Percentiles rank a stretch among this genome's conserved stretches.
These are phyloP conservation scores for Agrochola macilenta DNA, from an alignment of 2,888 invertebrate genomes.

Conservation along the genomic window DNA sequence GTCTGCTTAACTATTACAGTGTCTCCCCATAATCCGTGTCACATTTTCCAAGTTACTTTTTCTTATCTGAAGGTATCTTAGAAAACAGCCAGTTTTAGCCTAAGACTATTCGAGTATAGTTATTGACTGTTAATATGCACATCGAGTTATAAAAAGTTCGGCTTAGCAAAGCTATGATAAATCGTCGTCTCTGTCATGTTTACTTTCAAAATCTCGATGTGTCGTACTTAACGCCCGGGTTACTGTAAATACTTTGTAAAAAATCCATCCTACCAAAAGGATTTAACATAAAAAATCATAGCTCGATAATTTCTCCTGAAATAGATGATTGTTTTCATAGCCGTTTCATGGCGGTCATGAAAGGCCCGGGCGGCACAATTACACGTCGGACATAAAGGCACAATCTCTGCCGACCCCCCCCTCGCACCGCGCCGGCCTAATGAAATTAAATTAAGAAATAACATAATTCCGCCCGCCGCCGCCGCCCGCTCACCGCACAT, in stretches of 20 bases:
- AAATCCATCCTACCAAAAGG: not conserved
- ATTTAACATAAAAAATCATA: constrained; percentile 21
- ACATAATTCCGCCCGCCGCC: constrained; percentile 79
- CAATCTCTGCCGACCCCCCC: constrained; percentile 75
- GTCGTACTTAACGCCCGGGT: too few species aligned
- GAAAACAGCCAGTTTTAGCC: too few species aligned
- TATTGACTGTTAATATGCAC: too few species aligned
- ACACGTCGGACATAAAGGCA: constrained; percentile 62
- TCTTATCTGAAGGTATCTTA: too few species aligned
- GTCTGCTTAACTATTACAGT: too few species aligned
- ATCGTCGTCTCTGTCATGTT: too few species aligned
- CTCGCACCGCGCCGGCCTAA: constrained; percentile 77
- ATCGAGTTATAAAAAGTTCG: not conserved
- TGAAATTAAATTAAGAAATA: constrained; percentile 89
- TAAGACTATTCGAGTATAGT: too few species aligned
- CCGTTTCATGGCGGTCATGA: constrained; percentile 48
- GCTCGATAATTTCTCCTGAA: constrained; percentile 15
- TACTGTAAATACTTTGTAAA: too few species aligned
- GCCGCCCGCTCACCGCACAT: constrained; percentile 68
- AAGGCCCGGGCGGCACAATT: constrained; percentile 46
- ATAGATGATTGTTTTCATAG: constrained; percentile 39
- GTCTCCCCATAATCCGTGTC: too few species aligned
- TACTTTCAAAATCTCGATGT: not conserved
- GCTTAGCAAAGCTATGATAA: too few species aligned
- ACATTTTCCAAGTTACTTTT: too few species aligned